phyloP scores from a whole-genome alignment of 1,140 invertebrate genomes.

The Diachasmimorpha longicaudata region DNA sequence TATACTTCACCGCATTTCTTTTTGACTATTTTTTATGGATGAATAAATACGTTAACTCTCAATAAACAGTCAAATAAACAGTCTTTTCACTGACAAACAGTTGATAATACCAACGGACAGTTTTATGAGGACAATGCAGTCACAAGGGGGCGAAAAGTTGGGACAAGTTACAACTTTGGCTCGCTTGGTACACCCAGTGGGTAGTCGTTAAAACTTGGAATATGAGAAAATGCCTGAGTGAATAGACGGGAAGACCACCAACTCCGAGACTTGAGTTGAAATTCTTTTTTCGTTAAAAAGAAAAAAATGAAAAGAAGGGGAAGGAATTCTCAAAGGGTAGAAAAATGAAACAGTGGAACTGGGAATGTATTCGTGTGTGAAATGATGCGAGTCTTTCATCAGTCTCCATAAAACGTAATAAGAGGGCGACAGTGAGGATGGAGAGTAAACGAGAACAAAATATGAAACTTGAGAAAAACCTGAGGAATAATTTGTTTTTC shows the following conservation, averaged over 20 bases:
- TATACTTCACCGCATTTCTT: slow-evolving; percentile 36
- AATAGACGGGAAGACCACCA: background rate
- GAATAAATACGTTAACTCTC: slow-evolving; percentile 27
- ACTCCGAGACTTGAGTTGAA: background rate
- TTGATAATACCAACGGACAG: background rate
- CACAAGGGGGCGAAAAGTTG: background rate
- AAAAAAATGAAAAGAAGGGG: background rate
- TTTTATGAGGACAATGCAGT: slow-evolving; percentile 7
- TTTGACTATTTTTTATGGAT: slow-evolving; percentile 46
- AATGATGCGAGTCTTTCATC: background rate
- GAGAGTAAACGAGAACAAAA: background rate
- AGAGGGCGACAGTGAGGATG: background rate
- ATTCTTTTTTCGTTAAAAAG: background rate
- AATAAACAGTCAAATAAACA: background rate
- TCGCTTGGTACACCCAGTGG: background rate
- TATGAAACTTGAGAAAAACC: background rate
- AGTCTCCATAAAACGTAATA: background rate
- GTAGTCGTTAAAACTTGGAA: slow-evolving; percentile 12
- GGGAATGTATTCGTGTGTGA: background rate
- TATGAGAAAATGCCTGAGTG: slow-evolving; percentile 11
- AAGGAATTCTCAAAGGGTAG: background rate
- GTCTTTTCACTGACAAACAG: background rate
- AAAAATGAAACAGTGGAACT: background rate
- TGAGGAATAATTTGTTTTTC: background rate
- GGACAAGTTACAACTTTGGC: background rate